Percentiles rank a stretch among this genome's conserved stretches.
Evolutionary conservation across 2,888 invertebrate genomes (phyloP).

Genomic region (Athalia rosae): DNA sequence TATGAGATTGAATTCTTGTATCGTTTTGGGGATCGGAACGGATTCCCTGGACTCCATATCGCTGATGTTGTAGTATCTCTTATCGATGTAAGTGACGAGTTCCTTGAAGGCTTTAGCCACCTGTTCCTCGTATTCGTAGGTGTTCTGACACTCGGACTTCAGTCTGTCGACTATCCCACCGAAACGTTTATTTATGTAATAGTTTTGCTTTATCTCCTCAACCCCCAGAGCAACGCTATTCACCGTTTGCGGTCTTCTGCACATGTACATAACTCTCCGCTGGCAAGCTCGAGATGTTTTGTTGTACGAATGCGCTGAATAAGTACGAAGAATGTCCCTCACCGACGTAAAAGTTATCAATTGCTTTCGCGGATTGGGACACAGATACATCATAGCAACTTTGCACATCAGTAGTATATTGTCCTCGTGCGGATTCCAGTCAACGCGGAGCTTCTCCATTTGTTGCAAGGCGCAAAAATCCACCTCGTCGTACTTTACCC

Average conservation of each 20-base stretch:
- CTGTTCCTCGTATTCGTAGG: conserved; percentile 61
- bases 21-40: conserved; percentile 60
- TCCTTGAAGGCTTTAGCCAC: conserved; percentile 64
- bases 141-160: conserved; percentile 60
- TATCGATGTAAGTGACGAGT: conserved; percentile 66
- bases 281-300: conserved; percentile 83
- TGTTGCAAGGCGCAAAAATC: conserved; percentile 80
- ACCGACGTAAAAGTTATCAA: conserved; percentile 73
- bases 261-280: conserved; percentile 79
- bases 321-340: conserved; percentile 77
- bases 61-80: conserved; percentile 68
- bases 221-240: conserved; percentile 79
- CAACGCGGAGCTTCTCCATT: conserved; percentile 78
- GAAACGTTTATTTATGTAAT: conserved; percentile 73
- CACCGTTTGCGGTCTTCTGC: conserved; percentile 77
- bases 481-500: conserved; percentile 77
- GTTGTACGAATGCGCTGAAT: conserved; percentile 75
- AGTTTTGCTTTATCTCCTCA: conserved; percentile 78
- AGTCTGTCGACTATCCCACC: conserved; percentile 71
- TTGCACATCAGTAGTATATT: conserved; percentile 81
- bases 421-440: conserved; percentile 83
- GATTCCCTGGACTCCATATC: conserved; percentile 64
- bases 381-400: conserved; percentile 78
- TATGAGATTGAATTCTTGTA: conserved; percentile 66
- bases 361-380: conserved; percentile 71